Conservation (phyloP, 2,113 vertebrate species). For the Capreolus pygargus region DNA sequence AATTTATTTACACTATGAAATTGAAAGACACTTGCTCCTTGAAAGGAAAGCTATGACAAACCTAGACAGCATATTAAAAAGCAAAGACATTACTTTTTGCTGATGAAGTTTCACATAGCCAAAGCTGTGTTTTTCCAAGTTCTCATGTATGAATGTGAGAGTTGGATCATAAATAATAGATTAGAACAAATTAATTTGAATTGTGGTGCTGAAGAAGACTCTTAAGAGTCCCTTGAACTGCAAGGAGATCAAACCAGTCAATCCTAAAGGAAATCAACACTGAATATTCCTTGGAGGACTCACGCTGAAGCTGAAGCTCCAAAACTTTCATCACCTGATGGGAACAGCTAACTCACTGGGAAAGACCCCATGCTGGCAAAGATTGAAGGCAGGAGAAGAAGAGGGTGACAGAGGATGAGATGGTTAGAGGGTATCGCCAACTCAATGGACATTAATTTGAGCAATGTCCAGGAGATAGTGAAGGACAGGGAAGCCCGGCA, state of each 20-base stretch:
- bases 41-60: background rate
- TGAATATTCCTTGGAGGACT: background rate
- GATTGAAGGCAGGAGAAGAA: background rate
- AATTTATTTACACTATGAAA: background rate
- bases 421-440: background rate
- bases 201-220: background rate
- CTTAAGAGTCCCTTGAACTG: background rate
- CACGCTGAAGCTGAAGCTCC: background rate
- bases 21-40: background rate
- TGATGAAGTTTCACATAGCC: background rate
- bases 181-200: background rate
- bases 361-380: background rate
- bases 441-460: background rate
- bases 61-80: background rate
- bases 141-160: background rate
- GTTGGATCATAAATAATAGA: background rate
- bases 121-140: background rate
- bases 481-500: background rate
- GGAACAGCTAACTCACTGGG: background rate
- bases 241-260: background rate
- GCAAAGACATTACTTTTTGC: background rate
- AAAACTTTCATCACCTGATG: background rate
- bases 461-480: background rate
- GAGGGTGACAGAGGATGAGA: background rate
- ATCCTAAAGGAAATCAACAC: background rate